Evolutionary conservation across 2,113 vertebrate genomes (phyloP), one percentile per base, ranked within the genome.

Genomic region (Xiphophorus couchianus): DNA sequence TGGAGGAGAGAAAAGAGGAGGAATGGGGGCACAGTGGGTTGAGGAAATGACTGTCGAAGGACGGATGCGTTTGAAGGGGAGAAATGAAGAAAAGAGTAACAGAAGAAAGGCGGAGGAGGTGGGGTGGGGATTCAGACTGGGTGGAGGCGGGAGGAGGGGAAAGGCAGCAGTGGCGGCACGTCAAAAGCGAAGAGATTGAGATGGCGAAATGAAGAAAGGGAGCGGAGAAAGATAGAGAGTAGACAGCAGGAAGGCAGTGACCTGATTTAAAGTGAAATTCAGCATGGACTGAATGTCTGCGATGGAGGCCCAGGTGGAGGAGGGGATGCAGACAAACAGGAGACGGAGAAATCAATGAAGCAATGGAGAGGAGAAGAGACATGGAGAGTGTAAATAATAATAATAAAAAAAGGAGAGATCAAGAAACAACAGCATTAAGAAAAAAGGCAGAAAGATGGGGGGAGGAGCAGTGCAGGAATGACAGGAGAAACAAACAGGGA

Each of bases 261-360:
- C 94, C 94, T 94, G 94, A 95, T 94, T 95, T 94, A 94, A 95
- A 95, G 91, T 93, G 93, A 95, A 94, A 94, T 94, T 92, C 90
- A 93, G 92, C 89, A 90, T 87, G 93, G 93, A 91, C 91, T 91
- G 92, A 87, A 89, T 90, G 93, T 92, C 92, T 94, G 88, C 29
- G 77, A 58, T 82, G 65, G 80, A 86, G 81, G 75, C 74, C 79
- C 81, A 74, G 87, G 84, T 73, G 83, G 76, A 81, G 67, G 69
- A 62, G 39, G 60, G 71, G 65, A 72, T 33, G 71, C 67, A 54
- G 31, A 61, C 69, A 13, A 29, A 29, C 25, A 22, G 51, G 48
- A 72, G 66, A 80, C 25, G 68, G 31, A 84, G 67, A 81, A 85
- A 84, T 71, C 67, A 77, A 80, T 42, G 39, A 15, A 42, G 39